phyloP scores from a whole-genome alignment of 2,797 vertebrate genomes.

The Varecia variegata region DNA sequence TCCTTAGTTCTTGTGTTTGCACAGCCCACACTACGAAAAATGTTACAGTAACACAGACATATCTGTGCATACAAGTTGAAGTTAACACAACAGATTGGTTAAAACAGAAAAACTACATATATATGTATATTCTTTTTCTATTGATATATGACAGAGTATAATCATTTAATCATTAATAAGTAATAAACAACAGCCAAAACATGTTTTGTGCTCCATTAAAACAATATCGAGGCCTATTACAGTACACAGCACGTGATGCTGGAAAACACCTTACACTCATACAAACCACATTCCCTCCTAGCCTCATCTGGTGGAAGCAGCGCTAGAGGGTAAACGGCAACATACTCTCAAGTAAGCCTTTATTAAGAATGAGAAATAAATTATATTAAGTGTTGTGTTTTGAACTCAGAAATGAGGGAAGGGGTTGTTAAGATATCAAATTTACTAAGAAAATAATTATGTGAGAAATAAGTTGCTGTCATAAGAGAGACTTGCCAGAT shows the following conservation, averaged over 20 bases:
- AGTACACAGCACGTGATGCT: neutral
- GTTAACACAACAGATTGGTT: neutral
- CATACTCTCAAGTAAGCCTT: conserved; percentile 66
- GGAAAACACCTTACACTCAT: conserved; percentile 51
- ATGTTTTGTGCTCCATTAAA: conserved; percentile 51
- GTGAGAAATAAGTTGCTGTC: conserved; percentile 71
- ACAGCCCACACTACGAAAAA: neutral
- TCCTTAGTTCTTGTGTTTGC: neutral
- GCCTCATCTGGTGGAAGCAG: conserved; percentile 34
- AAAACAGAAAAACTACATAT: neutral
- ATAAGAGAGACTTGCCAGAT: conserved; percentile 69
- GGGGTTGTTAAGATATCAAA: conserved; percentile 72
- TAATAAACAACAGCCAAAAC: conserved; percentile 46
- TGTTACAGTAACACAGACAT: neutral
- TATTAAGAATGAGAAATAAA: conserved; percentile 75
- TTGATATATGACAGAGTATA: neutral
- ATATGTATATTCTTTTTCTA: neutral
- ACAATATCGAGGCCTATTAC: conserved; percentile 48
- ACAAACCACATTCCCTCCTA: conserved; percentile 48
- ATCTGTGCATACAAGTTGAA: neutral
- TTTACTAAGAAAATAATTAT: conserved; percentile 67
- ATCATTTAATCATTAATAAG: conserved; percentile 38
- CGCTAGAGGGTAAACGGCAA: conserved; percentile 31
- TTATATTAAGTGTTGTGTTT: conserved; percentile 68
- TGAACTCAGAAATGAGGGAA: conserved; percentile 63